phyloP scores from a whole-genome alignment of 2,888 invertebrate genomes.

The Camponotus fellah region DNA sequence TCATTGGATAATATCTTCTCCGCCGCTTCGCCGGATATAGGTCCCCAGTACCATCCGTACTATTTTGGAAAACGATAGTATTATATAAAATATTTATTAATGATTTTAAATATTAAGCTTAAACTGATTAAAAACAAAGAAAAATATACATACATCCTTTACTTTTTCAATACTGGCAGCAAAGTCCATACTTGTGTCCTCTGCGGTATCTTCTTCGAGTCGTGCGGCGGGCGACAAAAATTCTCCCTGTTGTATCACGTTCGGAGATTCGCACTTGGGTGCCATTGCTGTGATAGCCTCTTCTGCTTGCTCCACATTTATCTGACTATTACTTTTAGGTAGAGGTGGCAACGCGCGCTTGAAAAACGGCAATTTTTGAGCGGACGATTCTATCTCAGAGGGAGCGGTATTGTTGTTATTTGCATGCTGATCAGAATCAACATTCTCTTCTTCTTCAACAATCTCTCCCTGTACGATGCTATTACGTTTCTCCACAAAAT shows the following conservation, averaged over 20 bases:
- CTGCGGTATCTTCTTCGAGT: constrained; percentile 85
- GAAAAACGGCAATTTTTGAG: constrained; percentile 88
- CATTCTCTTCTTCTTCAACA: constrained; percentile 80
- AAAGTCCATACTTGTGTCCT: constrained; percentile 91
- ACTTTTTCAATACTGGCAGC: constrained; percentile 97
- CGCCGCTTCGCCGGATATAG: constrained; percentile 95
- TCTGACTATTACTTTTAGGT: constrained; percentile 87
- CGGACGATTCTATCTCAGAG: constrained; percentile 82
- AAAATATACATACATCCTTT: constrained; percentile 92
- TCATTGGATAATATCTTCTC: constrained; percentile 96
- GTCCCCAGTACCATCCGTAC: constrained; percentile 99
- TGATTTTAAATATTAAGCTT: neutral
- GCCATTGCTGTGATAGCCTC: constrained; percentile 82
- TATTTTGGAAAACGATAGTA: constrained; percentile 82
- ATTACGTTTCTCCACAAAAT: constrained; percentile 83
- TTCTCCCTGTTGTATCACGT: constrained; percentile 76
- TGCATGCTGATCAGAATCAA: constrained; percentile 79
- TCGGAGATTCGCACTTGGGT: constrained; percentile 82
- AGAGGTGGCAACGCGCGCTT: constrained; percentile 90
- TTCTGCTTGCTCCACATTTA: constrained; percentile 83
- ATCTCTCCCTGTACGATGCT: constrained; percentile 84
- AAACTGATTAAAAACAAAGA: neutral
- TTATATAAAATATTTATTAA: neutral
- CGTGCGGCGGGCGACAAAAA: constrained; percentile 85
- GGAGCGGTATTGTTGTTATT: constrained; percentile 81